Percentiles rank a stretch among this genome's conserved stretches.
Evolutionary conservation across 53 echinoderm and acorn worm species (phyloP).

Genomic region (Paracentrotus lividus): DNA sequence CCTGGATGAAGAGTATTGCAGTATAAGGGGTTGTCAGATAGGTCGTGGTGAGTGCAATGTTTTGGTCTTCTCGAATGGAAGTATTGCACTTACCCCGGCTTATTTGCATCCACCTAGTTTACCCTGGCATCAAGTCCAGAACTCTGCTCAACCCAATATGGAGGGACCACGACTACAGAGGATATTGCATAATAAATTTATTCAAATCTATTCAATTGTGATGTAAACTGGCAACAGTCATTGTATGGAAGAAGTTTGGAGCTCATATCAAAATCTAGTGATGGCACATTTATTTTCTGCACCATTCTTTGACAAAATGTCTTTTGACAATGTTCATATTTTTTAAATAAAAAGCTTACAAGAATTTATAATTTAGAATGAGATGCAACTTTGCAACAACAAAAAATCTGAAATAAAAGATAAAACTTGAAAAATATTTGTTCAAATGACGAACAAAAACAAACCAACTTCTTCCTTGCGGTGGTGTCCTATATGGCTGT

Average conservation of each 20-base stretch:
- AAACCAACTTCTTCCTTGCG: not conserved
- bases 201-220: not conserved
- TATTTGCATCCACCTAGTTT: conserved; percentile 34
- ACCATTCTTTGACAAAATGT: not conserved
- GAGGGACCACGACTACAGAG: not conserved
- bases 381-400: not conserved
- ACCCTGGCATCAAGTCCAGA: not conserved
- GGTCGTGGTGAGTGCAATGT: conserved; percentile 61
- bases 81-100: conserved; percentile 72
- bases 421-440: not conserved
- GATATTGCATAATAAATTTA: too few species aligned
- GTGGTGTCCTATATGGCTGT: conserved; percentile 55
- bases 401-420: not conserved
- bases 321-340: not conserved
- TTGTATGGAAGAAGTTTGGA: conserved; percentile 21
- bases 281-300: not conserved
- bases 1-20: not conserved
- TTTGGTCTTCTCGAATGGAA: not conserved
- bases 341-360: not conserved
- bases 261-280: not conserved
- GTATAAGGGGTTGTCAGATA: conserved; percentile 30
- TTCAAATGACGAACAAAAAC: not conserved
- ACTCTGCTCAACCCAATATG: not conserved
- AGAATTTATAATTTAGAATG: not conserved
- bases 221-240: conserved; percentile 28